Evolutionary conservation across 2,113 vertebrate genomes (phyloP).

Genomic region (Grammomys surdaster): DNA sequence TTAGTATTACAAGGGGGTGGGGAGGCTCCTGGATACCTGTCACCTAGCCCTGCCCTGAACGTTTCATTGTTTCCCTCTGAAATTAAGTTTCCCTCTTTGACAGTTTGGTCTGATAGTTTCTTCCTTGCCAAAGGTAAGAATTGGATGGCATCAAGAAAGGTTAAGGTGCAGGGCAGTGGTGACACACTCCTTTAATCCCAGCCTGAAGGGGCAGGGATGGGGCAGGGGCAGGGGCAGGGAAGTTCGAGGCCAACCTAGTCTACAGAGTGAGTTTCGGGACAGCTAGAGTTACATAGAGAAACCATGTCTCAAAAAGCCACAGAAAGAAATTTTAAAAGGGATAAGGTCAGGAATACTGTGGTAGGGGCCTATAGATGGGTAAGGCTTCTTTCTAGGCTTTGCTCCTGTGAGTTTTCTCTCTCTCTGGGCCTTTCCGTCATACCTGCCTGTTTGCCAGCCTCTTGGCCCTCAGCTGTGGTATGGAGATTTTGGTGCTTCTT

Average conservation of each 20-base stretch:
- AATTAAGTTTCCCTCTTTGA: slow-evolving; percentile 14
- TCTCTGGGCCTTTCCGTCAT: neutral
- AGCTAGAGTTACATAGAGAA: neutral
- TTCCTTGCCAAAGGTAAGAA: slow-evolving; percentile 37
- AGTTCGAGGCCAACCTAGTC: neutral
- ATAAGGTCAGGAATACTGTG: neutral
- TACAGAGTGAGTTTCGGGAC: neutral
- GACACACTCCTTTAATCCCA: neutral
- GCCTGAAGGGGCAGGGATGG: neutral
- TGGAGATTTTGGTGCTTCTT: neutral
- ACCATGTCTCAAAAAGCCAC: neutral
- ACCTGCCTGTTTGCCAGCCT: neutral
- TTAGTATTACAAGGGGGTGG: neutral
- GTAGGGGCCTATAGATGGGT: neutral
- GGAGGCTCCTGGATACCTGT: neutral
- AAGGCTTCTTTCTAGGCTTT: neutral
- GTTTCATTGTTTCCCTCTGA: neutral
- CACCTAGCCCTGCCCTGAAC: neutral
- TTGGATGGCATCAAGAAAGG: neutral
- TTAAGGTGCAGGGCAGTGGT: neutral
- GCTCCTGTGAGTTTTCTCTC: neutral
- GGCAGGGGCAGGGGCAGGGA: neutral
- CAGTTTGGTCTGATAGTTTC: neutral
- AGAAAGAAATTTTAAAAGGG: neutral
- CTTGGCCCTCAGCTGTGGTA: neutral